Percentiles rank a stretch among this genome's conserved stretches.
phyloP scores from a whole-genome alignment of 2,797 vertebrate species.

The Macroramphosus scolopax region DNA sequence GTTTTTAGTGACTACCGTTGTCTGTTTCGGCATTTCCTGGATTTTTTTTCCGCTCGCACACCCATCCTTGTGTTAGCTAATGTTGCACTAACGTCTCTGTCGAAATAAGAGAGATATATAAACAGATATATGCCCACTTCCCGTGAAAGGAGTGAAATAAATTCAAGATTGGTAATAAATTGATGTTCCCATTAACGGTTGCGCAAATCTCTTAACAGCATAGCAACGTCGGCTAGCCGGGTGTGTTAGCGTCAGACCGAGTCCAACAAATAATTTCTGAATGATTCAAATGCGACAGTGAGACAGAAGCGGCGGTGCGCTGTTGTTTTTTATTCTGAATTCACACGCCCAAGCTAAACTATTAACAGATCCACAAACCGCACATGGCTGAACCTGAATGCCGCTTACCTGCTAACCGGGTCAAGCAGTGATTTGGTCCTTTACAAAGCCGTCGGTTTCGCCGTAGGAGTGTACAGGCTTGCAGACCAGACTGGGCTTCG shows the following conservation, averaged over 20 bases:
- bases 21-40: conserved; percentile 70
- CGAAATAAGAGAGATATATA: too few relatives aligned
- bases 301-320: conserved; percentile 1
- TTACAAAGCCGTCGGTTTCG: conserved; percentile 13
- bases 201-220: background rate
- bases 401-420: conserved; percentile 64
- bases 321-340: background rate
- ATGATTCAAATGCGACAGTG: conserved; percentile 12
- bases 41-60: conserved; percentile 29
- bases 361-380: too few relatives aligned
- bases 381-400: fast-evolving
- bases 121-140: too few relatives aligned
- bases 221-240: conserved; percentile 18
- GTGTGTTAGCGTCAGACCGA: conserved; percentile 50
- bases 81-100: conserved; percentile 20
- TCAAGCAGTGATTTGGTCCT: conserved; percentile 58
- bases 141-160: too few relatives aligned
- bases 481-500: conserved; percentile 29
- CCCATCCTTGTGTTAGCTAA: conserved; percentile 46
- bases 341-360: background rate
- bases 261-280: conserved; percentile 18
- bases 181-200: background rate
- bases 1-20: background rate
- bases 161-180: background rate
- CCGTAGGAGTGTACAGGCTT: conserved; percentile 20